These are phyloP conservation scores for Platerodrilus igneus DNA, from an alignment of 2,888 invertebrate genomes.

Conservation along the genomic window DNA sequence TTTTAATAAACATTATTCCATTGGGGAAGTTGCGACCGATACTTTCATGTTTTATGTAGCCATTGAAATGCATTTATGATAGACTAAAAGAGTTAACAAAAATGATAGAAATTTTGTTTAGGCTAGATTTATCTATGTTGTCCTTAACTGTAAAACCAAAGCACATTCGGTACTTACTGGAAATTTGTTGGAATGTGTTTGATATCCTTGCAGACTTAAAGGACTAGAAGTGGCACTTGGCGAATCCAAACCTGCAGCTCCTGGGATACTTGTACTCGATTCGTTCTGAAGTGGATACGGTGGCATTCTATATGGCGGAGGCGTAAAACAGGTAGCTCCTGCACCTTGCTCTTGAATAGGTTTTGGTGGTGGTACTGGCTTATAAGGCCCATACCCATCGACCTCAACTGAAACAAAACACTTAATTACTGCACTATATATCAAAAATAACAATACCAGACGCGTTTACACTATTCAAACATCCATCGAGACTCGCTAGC, in stretches of 20 bases:
- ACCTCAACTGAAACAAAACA: slow-evolving; percentile 50
- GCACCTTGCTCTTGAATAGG: slow-evolving; percentile 49
- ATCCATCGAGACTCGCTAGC: slow-evolving; percentile 28
- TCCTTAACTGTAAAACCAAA: no score
- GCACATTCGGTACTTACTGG: slow-evolving; percentile 65
- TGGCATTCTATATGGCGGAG: slow-evolving; percentile 65
- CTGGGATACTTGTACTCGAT: slow-evolving; percentile 53
- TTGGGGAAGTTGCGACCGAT: no score
- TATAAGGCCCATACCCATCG: slow-evolving; percentile 56
- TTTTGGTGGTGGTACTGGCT: slow-evolving; percentile 57
- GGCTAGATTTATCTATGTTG: no score
- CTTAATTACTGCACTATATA: no score
- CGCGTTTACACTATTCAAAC: slow-evolving; percentile 6
- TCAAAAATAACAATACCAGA: no score
- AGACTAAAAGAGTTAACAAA: no score
- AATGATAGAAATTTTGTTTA: no score
- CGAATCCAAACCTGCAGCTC: slow-evolving; percentile 48
- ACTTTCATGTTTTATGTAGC: no score
- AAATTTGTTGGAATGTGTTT: slow-evolving; percentile 75
- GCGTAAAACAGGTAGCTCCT: slow-evolving; percentile 40
- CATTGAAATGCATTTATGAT: no score
- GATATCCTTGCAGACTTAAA: slow-evolving; percentile 51
- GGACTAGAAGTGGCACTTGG: slow-evolving; percentile 47
- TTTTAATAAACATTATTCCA: no score
- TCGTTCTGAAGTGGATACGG: slow-evolving; percentile 60